Conservation (phyloP, 2,113 vertebrate genomes). For the Urocynchramus pylzowi region DNA sequence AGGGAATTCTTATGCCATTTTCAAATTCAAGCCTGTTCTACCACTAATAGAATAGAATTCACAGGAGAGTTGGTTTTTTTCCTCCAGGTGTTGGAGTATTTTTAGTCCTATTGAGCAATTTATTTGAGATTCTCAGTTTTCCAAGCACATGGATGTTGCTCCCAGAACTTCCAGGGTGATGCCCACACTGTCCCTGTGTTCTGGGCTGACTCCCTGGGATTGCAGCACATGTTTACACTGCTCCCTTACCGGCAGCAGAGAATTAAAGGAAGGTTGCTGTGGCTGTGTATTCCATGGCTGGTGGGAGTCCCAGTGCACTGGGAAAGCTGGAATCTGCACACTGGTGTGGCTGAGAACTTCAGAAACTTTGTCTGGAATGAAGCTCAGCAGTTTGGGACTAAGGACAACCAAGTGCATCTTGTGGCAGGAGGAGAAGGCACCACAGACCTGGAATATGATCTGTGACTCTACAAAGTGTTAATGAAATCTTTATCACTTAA, state of each 20-base stretch:
- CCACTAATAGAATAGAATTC: background rate
- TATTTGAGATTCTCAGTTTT: background rate
- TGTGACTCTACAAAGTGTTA: background rate
- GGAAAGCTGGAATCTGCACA: background rate
- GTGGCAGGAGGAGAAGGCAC: background rate
- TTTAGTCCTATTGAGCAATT: background rate
- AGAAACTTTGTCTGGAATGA: background rate
- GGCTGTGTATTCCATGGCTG: slow-evolving; percentile 6
- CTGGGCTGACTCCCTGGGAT: background rate
- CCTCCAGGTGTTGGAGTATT: background rate
- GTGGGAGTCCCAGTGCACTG: background rate
- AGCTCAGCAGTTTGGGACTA: background rate
- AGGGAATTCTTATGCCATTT: background rate
- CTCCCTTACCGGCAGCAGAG: slow-evolving; percentile 6
- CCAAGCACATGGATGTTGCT: background rate
- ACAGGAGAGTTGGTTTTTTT: background rate
- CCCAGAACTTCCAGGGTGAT: background rate
- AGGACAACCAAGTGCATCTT: background rate
- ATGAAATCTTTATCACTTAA: background rate
- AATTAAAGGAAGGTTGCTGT: slow-evolving; percentile 9
- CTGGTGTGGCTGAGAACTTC: background rate
- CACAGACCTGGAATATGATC: background rate
- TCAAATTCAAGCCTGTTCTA: background rate
- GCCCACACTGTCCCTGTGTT: background rate
- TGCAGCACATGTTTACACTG: background rate